phyloP scores from a whole-genome alignment of 2,888 invertebrate genomes.

The Epinotia ramella region DNA sequence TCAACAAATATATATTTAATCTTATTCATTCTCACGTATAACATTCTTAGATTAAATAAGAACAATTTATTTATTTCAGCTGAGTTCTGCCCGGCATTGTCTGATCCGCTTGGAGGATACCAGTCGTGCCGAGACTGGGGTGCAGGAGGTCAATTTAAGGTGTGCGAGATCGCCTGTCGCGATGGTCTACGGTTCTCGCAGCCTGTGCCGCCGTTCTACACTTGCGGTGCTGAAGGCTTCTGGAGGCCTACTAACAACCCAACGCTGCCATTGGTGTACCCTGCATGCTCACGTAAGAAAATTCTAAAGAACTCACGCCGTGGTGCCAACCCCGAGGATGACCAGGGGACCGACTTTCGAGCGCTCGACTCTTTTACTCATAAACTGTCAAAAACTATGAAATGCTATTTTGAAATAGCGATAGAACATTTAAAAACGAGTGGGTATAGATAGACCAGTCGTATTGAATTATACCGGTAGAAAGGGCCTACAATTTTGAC shows the following conservation, averaged over 20 bases:
- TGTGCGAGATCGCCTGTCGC: conserved; percentile 96
- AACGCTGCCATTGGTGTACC: conserved; percentile 92
- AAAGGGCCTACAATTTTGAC: too few relatives aligned
- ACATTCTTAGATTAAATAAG: not conserved
- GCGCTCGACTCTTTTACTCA: too few relatives aligned
- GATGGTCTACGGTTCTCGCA: conserved; percentile 95
- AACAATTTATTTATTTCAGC: conserved; percentile 80
- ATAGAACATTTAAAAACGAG: too few relatives aligned
- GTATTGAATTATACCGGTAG: too few relatives aligned
- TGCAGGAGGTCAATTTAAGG: conserved; percentile 97
- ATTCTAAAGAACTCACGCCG: not conserved
- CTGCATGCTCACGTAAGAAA: conserved; percentile 94
- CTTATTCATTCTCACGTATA: not conserved
- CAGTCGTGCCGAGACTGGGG: conserved; percentile 98
- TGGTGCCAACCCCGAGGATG: not conserved
- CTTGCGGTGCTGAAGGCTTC: conserved; percentile 98
- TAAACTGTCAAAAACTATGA: too few relatives aligned
- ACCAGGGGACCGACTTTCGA: too few relatives aligned
- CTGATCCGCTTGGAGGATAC: conserved; percentile 95
- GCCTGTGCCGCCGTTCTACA: conserved; percentile 97
- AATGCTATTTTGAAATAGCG: too few relatives aligned
- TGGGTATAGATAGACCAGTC: too few relatives aligned
- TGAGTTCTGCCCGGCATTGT: conserved; percentile 95
- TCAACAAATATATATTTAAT: not conserved
- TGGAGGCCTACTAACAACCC: conserved; percentile 96